A percentile compares a stretch with the other conserved stretches of the same genome.
phyloP scores from a whole-genome alignment of 2,113 vertebrate species.

The Phycodurus eques region DNA sequence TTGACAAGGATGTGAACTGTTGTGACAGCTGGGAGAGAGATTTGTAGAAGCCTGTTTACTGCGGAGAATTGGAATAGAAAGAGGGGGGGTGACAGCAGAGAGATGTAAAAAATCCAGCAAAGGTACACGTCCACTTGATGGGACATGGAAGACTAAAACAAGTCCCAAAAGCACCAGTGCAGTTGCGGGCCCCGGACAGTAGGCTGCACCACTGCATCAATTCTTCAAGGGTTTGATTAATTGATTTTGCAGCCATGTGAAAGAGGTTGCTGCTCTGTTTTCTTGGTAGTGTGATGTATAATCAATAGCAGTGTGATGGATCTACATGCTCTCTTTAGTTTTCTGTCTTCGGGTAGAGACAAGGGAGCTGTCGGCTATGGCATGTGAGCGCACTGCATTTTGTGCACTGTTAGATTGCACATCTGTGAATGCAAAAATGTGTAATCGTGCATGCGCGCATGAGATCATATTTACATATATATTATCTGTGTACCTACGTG shows the following conservation, averaged over 20 bases:
- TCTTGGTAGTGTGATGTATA: slow-evolving; percentile 26
- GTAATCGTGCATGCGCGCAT: not conserved
- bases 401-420: not conserved
- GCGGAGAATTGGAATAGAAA: slow-evolving; percentile 3
- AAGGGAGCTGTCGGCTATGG: slow-evolving; percentile 4
- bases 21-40: slow-evolving; percentile 15
- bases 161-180: not conserved
- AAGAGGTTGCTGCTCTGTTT: slow-evolving; percentile 39
- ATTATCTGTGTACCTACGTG: slow-evolving; percentile 13
- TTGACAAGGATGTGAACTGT: slow-evolving; percentile 12
- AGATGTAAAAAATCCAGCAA: not conserved
- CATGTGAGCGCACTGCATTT: slow-evolving; percentile 1
- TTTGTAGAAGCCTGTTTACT: not conserved
- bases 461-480: slow-evolving; percentile 19
- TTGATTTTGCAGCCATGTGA: slow-evolving; percentile 28
- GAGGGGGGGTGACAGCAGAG: not conserved
- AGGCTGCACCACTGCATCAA: slow-evolving; percentile 58
- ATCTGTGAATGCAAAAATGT: slow-evolving; percentile 2
- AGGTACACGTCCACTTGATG: not conserved
- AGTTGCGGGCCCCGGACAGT: slow-evolving; percentile 47
- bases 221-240: slow-evolving; percentile 37
- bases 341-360: slow-evolving; percentile 7
- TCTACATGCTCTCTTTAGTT: slow-evolving; percentile 23
- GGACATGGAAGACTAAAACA: not conserved
- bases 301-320: slow-evolving; percentile 40